Evolutionary conservation across 2,113 vertebrate species (phyloP).

Genomic region (Spea multiplicata): DNA sequence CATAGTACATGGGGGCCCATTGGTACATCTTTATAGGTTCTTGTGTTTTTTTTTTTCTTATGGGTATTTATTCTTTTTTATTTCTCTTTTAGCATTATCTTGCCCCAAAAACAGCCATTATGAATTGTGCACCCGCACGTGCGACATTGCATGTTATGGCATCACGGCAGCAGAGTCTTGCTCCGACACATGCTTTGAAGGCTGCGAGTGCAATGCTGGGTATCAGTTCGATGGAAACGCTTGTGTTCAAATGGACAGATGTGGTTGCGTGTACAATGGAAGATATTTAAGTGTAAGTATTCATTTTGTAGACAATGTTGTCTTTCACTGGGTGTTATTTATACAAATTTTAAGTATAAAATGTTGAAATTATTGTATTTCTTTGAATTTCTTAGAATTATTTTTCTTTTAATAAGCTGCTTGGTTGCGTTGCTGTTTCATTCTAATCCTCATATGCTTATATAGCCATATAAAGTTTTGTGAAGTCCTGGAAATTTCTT

Average conservation of each 20-base stretch:
- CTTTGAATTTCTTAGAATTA: too few relatives aligned
- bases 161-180: slow-evolving; percentile 48
- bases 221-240: slow-evolving; percentile 47
- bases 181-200: slow-evolving; percentile 59
- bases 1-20: too few relatives aligned
- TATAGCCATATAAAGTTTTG: too few relatives aligned
- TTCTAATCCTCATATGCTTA: too few relatives aligned
- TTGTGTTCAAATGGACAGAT: slow-evolving; percentile 48
- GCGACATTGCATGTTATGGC: slow-evolving; percentile 59
- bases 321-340: not conserved
- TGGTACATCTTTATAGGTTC: not conserved
- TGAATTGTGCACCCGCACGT: slow-evolving; percentile 63
- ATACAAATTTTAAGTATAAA: too few relatives aligned
- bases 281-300: slow-evolving; percentile 58
- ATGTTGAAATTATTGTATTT: too few relatives aligned
- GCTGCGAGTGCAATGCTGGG: slow-evolving; percentile 52
- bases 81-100: not conserved
- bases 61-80: not conserved
- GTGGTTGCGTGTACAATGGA: slow-evolving; percentile 51
- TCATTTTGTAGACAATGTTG: not conserved
- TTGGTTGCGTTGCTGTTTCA: too few relatives aligned
- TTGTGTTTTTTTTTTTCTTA: not conserved
- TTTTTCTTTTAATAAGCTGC: too few relatives aligned
- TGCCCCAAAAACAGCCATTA: slow-evolving; percentile 66
- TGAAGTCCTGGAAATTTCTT: too few relatives aligned